phyloP scores from a whole-genome alignment of 2,797 vertebrate species.

The Sebastes baramenuke region DNA sequence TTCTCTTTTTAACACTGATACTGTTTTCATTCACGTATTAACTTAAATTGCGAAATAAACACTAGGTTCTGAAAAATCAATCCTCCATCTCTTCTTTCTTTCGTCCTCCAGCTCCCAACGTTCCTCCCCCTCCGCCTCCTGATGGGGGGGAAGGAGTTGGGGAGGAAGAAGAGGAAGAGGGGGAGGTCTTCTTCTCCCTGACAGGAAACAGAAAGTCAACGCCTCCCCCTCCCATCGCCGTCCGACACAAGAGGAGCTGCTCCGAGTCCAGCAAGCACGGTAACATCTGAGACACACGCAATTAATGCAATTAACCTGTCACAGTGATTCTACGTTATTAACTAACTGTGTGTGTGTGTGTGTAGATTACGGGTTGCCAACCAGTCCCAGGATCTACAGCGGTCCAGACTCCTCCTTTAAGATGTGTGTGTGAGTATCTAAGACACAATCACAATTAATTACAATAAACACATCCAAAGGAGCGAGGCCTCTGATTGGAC shows the following conservation, averaged over 20 bases:
- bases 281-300: slow-evolving; percentile 28
- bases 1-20: too few species aligned
- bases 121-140: slow-evolving; percentile 71
- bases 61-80: not conserved
- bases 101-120: slow-evolving; percentile 51
- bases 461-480: not conserved
- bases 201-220: slow-evolving; percentile 72
- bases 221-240: slow-evolving; percentile 73
- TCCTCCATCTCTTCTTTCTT: not conserved
- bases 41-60: too few species aligned
- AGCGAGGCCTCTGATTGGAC: not conserved
- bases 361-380: slow-evolving; percentile 74
- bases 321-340: slow-evolving; percentile 26
- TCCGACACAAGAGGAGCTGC: slow-evolving; percentile 84
- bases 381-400: slow-evolving; percentile 71
- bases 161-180: slow-evolving; percentile 63
- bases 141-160: slow-evolving; percentile 47
- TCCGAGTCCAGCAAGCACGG: slow-evolving; percentile 80
- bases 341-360: not conserved
- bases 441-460: not conserved
- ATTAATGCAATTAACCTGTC: slow-evolving; percentile 27
- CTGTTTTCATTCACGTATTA: too few species aligned
- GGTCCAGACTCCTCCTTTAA: slow-evolving; percentile 77
- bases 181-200: slow-evolving; percentile 62
- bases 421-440: slow-evolving; percentile 78